Base-by-base conservation (phyloP, 2,797 vertebrate species). In the Merluccius polli region DNA sequence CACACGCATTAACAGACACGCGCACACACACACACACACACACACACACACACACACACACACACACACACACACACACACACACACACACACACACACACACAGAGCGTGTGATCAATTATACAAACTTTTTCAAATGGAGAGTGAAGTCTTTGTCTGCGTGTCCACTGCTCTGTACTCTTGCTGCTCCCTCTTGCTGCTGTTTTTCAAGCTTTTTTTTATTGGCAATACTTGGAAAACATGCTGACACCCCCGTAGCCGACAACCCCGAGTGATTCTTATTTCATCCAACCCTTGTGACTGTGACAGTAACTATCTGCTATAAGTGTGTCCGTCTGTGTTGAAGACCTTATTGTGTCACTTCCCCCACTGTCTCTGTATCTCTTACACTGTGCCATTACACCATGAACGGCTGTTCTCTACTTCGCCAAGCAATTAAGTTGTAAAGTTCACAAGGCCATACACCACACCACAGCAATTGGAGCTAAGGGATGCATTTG, bases 81-180 rank as follows among this genome's bases (percentile, higher is more conserved):
- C 27, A 69, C 29, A 68, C 0, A 68, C 67, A 32, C 67, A 69
- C 67, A 69, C 27, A 30, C 41, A 82, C 24, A 63, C 24, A 67
- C 24, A 10, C 68, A 73, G 73, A 36, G n/a, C 67, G 29, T 59
- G 69, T 76, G 59, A 80, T 69, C 31, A 32, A 69, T 69, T 31
- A 70, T 65, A 6, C n/a, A 29, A 31, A 73, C 29, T 48, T 68
- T 13, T 15, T 24, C 18, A 24, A 70, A 72, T 52, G 30, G 44
- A 48, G 70, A 67, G 73, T 63, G 8, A 74, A 73, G 24, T 31
- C 63, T 38, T 16, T 73, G 59, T 65, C n/a, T n/a, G 59, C 48
- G 21, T 15, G 15, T 31, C n/a, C 30, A 9, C 21, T 24, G 13
- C 32, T 65, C 71, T 44, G 24, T 72, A 15, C 36, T 15, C 44